phyloP scores from a whole-genome alignment of 2,797 vertebrate species.

The Manis crassicaudata region DNA sequence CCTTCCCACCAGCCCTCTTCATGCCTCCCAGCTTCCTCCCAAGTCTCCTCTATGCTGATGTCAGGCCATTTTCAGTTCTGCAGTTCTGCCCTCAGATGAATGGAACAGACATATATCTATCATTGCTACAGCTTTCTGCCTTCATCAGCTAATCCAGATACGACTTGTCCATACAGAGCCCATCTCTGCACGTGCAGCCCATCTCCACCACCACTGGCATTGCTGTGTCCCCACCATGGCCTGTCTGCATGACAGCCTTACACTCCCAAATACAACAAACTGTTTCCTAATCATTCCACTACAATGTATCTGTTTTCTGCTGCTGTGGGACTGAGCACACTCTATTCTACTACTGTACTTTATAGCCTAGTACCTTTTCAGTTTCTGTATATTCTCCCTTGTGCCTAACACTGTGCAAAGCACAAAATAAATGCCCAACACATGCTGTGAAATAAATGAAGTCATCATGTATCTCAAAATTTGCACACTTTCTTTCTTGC shows the following conservation, averaged over 20 bases:
- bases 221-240: accelerated
- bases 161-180: neutral
- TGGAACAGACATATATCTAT: accelerated
- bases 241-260: accelerated
- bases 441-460: neutral
- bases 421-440: neutral
- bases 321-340: neutral
- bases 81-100: neutral
- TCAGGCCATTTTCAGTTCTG: neutral
- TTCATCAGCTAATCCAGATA: neutral
- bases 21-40: accelerated
- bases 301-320: neutral
- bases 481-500: slow-evolving; percentile 31
- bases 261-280: no score
- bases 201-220: neutral
- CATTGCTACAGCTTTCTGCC: accelerated
- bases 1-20: neutral
- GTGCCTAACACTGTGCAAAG: neutral
- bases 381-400: neutral
- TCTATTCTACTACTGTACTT: neutral
- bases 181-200: neutral
- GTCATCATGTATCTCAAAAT: neutral
- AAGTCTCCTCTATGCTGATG: accelerated
- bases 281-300: neutral
- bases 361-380: neutral